Percentiles rank a stretch among this genome's conserved stretches.
phyloP scores from a whole-genome alignment of 2,113 vertebrate genomes.

The Gobiocypris rarus region DNA sequence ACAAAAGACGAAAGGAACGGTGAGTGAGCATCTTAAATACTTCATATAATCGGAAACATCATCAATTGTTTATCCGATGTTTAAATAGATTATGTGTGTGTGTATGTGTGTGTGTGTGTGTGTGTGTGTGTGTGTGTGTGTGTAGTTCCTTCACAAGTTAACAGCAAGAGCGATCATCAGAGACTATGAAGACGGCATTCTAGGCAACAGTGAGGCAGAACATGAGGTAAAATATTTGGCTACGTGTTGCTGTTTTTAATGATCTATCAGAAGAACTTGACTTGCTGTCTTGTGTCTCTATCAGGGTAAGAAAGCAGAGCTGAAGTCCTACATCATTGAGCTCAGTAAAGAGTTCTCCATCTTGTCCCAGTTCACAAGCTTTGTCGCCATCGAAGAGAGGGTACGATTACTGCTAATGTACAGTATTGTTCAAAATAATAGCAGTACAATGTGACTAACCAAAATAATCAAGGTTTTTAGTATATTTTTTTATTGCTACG shows the following conservation, averaged over 20 bases:
- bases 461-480: no score
- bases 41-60: neutral
- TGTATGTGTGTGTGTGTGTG: neutral
- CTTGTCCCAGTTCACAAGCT: constrained; percentile 89
- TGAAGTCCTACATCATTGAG: constrained; percentile 82
- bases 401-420: constrained; percentile 71
- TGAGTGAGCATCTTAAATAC: constrained; percentile 65
- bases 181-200: constrained; percentile 86
- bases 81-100: neutral
- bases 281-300: constrained; percentile 12
- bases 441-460: no score
- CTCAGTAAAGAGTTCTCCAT: constrained; percentile 87
- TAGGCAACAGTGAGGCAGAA: constrained; percentile 75
- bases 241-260: neutral
- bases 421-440: no score
- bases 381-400: constrained; percentile 87
- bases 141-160: constrained; percentile 86
- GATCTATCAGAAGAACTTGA: neutral
- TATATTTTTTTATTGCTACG: no score
- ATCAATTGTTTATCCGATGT: neutral
- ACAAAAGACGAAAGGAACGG: constrained; percentile 88
- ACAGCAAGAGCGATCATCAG: constrained; percentile 85
- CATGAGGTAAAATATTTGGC: constrained; percentile 80
- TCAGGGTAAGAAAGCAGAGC: constrained; percentile 82
- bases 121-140: constrained; percentile 1